Conservation (phyloP, 2,113 vertebrate species). For the Chloropsis hardwickii region DNA sequence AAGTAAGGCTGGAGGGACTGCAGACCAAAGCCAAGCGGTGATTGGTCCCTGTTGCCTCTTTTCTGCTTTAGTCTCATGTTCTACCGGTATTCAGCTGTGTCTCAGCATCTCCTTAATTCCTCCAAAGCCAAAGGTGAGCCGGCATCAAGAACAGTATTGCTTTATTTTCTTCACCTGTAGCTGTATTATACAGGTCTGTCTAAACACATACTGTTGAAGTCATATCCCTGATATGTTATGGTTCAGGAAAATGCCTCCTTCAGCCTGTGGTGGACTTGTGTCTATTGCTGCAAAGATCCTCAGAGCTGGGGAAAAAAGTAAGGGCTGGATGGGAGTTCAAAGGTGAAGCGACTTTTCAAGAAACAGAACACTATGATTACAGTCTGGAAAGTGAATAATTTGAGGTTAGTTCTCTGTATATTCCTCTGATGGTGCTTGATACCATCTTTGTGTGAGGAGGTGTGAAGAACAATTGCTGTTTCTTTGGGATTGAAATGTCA, state of each 20-base stretch:
- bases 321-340: background rate
- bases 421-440: background rate
- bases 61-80: background rate
- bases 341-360: background rate
- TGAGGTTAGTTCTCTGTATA: background rate
- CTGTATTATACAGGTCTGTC: background rate
- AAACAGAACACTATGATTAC: background rate
- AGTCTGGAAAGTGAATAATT: background rate
- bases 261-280: rapidly evolving
- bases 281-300: background rate
- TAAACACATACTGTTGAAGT: background rate
- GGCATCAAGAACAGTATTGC: background rate
- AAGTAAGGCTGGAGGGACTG: background rate
- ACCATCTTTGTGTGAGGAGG: background rate
- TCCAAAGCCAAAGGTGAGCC: background rate
- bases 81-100: background rate
- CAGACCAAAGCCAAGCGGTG: background rate
- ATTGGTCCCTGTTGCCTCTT: background rate
- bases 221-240: rapidly evolving
- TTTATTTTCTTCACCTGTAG: background rate
- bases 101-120: background rate
- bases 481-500: background rate
- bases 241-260: background rate
- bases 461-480: background rate
- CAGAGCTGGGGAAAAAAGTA: background rate